phyloP scores from a whole-genome alignment of 1,140 invertebrate species.

The Campoletis sonorensis region DNA sequence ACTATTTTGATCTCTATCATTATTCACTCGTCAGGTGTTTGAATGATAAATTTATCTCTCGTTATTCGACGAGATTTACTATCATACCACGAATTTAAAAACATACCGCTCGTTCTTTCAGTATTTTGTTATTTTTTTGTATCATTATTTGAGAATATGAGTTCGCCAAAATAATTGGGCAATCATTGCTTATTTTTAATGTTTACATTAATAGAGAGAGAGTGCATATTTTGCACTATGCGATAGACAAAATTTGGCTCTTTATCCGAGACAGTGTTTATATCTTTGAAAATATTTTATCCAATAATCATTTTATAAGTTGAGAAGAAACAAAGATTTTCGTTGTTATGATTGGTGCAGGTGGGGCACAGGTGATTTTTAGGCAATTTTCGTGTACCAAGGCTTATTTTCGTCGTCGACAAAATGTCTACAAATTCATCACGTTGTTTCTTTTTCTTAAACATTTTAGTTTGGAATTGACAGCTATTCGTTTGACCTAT shows the following conservation, averaged over 20 bases:
- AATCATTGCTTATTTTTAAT: not conserved
- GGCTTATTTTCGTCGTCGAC: no score
- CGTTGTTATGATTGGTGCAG: not conserved
- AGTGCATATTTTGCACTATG: not conserved
- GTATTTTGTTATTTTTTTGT: not conserved
- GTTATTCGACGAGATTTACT: conserved; percentile 6
- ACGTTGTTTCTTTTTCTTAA: no score
- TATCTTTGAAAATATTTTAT: not conserved
- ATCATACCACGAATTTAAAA: not conserved
- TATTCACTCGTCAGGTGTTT: not conserved
- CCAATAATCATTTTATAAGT: not conserved
- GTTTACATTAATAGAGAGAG: not conserved
- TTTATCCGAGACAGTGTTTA: not conserved
- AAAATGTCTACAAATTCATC: no score
- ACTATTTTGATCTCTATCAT: not conserved
- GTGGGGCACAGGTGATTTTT: no score
- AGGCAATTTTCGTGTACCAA: no score
- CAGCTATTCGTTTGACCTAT: no score
- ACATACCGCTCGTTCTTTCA: not conserved
- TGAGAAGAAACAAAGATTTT: not conserved
- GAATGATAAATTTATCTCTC: not conserved
- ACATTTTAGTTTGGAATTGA: no score
- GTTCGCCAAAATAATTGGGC: not conserved
- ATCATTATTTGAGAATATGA: not conserved
- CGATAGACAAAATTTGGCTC: not conserved